These are phyloP conservation scores for Hassar affinis DNA, from an alignment of 2,113 vertebrate species.

Conservation along the genomic window DNA sequence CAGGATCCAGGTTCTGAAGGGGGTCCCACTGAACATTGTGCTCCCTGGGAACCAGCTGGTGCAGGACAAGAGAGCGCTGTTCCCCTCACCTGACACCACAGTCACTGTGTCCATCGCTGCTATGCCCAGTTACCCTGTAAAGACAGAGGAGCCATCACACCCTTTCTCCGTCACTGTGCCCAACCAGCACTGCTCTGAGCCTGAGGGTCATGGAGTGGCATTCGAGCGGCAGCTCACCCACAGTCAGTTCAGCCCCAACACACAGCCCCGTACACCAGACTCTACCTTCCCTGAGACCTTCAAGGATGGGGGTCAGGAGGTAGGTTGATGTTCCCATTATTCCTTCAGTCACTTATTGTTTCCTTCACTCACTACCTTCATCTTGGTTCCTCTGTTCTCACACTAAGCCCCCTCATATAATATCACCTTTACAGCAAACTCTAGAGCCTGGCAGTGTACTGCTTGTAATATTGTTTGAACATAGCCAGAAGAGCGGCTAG, in stretches of 20 bases:
- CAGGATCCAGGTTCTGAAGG: conserved; percentile 90
- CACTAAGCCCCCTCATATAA: conserved; percentile 62
- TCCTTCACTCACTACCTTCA: background rate
- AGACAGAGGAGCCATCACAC: conserved; percentile 85
- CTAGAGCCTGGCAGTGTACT: conserved; percentile 65
- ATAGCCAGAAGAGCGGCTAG: conserved; percentile 74
- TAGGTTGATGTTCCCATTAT: conserved; percentile 56
- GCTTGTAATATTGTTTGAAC: conserved; percentile 76
- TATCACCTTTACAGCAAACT: conserved; percentile 70
- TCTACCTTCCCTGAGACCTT: conserved; percentile 93
- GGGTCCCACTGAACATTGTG: conserved; percentile 89
- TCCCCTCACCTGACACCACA: conserved; percentile 87
- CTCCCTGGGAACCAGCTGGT: conserved; percentile 79
- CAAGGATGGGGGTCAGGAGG: conserved; percentile 93
- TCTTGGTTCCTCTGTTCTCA: conserved; percentile 27
- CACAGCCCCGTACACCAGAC: conserved; percentile 90
- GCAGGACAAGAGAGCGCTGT: conserved; percentile 85
- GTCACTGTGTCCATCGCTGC: conserved; percentile 91
- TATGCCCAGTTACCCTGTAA: conserved; percentile 85
- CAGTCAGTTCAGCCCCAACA: conserved; percentile 83
- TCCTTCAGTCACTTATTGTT: conserved; percentile 20
- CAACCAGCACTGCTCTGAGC: conserved; percentile 76
- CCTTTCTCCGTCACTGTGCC: conserved; percentile 85
- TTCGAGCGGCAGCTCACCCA: conserved; percentile 82
- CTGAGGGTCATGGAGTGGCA: conserved; percentile 72